Conservation (phyloP, 2,888 invertebrate genomes). For the Chesias legatella region DNA sequence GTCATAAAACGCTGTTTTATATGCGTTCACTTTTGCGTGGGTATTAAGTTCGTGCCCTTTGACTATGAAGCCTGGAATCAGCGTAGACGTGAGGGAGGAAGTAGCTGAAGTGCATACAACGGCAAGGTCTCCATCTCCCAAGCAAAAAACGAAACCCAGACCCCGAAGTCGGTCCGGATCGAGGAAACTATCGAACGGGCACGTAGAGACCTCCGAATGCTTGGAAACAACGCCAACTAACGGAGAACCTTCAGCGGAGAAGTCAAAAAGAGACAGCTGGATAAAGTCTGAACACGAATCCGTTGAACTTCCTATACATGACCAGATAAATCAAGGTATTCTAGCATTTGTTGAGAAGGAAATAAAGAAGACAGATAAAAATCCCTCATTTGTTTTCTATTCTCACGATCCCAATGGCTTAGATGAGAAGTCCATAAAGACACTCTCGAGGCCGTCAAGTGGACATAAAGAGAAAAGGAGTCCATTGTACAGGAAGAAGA, state of each 20-base stretch:
- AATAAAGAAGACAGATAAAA: slow-evolving; percentile 73
- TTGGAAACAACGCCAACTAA: slow-evolving; percentile 31
- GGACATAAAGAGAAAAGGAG: slow-evolving; percentile 74
- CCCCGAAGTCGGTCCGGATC: slow-evolving; percentile 59
- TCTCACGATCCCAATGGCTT: slow-evolving; percentile 73
- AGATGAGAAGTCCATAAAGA: slow-evolving; percentile 71
- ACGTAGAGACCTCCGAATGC: slow-evolving; percentile 37
- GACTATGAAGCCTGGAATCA: slow-evolving; percentile 68
- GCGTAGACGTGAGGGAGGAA: slow-evolving; percentile 61
- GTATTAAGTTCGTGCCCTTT: slow-evolving; percentile 24
- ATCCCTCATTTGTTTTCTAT: slow-evolving; percentile 72
- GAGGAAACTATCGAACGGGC: slow-evolving; percentile 67
- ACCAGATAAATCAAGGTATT: slow-evolving; percentile 75
- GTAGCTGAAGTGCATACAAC: slow-evolving; percentile 68
- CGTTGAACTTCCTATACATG: slow-evolving; percentile 80
- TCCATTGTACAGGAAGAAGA: slow-evolving; percentile 72
- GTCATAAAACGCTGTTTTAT: slow-evolving; percentile 15
- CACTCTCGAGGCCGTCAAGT: slow-evolving; percentile 67
- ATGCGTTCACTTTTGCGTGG: slow-evolving; percentile 30
- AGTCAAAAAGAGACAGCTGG: slow-evolving; percentile 70
- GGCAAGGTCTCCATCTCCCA: slow-evolving; percentile 68
- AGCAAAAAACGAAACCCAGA: slow-evolving; percentile 50
- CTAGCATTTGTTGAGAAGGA: slow-evolving; percentile 76
- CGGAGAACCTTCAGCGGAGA: slow-evolving; percentile 48
- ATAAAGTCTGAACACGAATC: slow-evolving; percentile 77